A percentile compares a stretch with the other conserved stretches of the same genome.
Conservation (phyloP, 2,797 vertebrate species). For the Syndactyla subalaris region DNA sequence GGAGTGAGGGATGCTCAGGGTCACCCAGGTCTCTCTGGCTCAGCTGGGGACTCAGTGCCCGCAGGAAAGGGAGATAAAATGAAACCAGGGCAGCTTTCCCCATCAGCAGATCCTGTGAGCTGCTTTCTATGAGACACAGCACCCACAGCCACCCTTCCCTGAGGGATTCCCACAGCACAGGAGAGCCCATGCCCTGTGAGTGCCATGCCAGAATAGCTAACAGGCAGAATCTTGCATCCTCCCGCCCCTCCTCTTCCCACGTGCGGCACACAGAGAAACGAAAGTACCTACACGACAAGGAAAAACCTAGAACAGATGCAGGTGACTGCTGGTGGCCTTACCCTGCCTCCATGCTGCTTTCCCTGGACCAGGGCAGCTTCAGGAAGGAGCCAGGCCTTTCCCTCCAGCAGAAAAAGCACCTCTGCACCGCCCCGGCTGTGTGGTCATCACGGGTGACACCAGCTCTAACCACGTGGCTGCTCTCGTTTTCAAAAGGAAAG, state of each 20-base stretch:
- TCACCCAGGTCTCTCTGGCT: neutral
- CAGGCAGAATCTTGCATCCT: neutral
- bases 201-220: neutral
- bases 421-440: neutral
- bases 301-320: neutral
- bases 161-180: neutral
- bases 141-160: fast-evolving
- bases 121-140: neutral
- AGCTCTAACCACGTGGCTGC: constrained; percentile 61
- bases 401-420: neutral
- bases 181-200: fast-evolving
- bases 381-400: constrained; percentile 18
- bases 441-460: constrained; percentile 60
- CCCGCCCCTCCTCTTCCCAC: neutral
- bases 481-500: constrained; percentile 32
- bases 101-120: fast-evolving
- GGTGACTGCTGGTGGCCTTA: constrained; percentile 1
- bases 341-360: constrained; percentile 51
- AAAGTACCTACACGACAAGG: neutral
- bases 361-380: neutral
- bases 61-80: neutral
- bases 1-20: neutral
- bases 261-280: neutral
- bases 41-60: neutral
- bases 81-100: neutral